Conservation (phyloP, 2,888 invertebrate species). For the Lycia hirtaria region DNA sequence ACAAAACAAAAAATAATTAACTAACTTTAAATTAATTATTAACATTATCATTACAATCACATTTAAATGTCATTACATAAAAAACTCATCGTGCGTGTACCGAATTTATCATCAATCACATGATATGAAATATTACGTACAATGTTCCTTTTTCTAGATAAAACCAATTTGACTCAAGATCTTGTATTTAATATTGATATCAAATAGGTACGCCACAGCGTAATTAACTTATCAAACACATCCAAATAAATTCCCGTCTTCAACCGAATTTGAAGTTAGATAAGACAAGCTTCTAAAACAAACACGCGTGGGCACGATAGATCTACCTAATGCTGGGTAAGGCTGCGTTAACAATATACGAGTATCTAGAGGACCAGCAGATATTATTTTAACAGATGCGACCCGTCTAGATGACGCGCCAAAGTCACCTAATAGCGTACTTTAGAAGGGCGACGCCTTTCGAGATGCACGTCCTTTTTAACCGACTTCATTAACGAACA, state of each 20-base stretch:
- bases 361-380: constrained; percentile 19
- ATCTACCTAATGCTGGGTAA: constrained; percentile 19
- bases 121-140: background rate
- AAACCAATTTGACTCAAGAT: too few relatives aligned
- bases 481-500: too few relatives aligned
- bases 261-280: constrained; percentile 8
- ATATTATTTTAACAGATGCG: constrained; percentile 40
- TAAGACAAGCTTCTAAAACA: constrained; percentile 18
- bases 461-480: constrained; percentile 50
- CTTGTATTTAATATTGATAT: too few relatives aligned
- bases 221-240: too few relatives aligned
- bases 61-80: background rate
- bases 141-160: background rate
- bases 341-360: constrained; percentile 18
- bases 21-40: background rate
- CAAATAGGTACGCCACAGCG: too few relatives aligned
- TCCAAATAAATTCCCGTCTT: background rate
- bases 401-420: constrained; percentile 56
- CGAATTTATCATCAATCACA: constrained; percentile 4
- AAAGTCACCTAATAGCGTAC: constrained; percentile 55
- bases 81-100: background rate
- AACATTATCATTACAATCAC: background rate
- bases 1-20: background rate
- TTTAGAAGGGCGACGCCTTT: constrained; percentile 53
- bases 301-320: constrained; percentile 22